Conservation (phyloP, 2,888 invertebrate species). For the Drosophila fungiperda region DNA sequence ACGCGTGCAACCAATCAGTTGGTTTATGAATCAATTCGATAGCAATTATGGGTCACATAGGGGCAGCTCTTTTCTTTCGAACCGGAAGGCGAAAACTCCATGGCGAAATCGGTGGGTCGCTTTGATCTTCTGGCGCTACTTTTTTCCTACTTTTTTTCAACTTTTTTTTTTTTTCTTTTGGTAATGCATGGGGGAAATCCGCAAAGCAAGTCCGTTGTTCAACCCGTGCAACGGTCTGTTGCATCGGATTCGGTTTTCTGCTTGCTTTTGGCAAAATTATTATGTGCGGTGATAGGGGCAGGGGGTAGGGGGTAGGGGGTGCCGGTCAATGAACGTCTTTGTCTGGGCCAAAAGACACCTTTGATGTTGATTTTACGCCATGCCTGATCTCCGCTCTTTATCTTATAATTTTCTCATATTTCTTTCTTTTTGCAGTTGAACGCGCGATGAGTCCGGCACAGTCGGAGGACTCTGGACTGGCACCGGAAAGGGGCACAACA, state of each 20-base stretch:
- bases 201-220: not conserved
- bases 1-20: not conserved
- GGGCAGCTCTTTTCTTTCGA: conserved; percentile 1
- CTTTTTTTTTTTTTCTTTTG: conserved; percentile 8
- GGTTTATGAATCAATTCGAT: not conserved
- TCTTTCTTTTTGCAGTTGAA: conserved; percentile 80
- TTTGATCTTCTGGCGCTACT: conserved; percentile 65
- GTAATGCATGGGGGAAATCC: conserved; percentile 27
- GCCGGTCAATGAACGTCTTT: conserved; percentile 55
- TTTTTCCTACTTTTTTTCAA: not conserved
- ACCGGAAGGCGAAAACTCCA: conserved; percentile 40
- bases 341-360: conserved; percentile 49
- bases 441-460: conserved; percentile 85
- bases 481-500: conserved; percentile 85
- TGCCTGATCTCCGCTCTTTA: conserved; percentile 19
- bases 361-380: conserved; percentile 62
- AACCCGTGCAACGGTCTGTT: conserved; percentile 29
- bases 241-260: conserved; percentile 14
- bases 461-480: conserved; percentile 85
- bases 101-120: conserved; percentile 29
- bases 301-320: not conserved
- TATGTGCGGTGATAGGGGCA: conserved; percentile 5
- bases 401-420: not conserved
- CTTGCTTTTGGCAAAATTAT: conserved; percentile 40
- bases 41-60: conserved; percentile 40